Conservation (phyloP, 2,888 invertebrate genomes). For the Heterodera filipjevi region DNA sequence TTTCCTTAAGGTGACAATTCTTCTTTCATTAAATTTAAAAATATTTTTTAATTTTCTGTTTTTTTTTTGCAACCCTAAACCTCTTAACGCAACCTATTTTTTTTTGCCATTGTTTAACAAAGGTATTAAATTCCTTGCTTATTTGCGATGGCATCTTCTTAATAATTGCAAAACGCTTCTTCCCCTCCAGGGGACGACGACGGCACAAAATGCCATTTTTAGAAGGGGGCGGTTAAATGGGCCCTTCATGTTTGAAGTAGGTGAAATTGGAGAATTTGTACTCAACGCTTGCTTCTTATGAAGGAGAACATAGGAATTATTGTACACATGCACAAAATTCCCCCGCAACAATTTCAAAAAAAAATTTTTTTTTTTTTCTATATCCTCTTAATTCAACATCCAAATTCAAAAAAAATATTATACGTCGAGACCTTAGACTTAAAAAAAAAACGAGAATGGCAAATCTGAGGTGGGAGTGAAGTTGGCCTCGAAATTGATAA, state of each 20-base stretch:
- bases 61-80: no score
- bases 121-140: neutral
- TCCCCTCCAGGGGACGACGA: neutral
- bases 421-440: no score
- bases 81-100: neutral
- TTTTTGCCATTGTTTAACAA: neutral
- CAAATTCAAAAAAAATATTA: no score
- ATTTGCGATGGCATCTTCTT: neutral
- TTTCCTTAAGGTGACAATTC: no score
- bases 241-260: neutral
- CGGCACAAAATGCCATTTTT: neutral
- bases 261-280: constrained; percentile 6
- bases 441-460: no score
- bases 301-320: neutral
- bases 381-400: no score
- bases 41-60: no score
- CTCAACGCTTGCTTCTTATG: neutral
- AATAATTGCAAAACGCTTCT: neutral
- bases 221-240: neutral
- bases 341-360: neutral
- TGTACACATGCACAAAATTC: neutral
- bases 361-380: no score
- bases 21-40: no score
- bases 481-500: no score
- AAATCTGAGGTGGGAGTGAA: no score